phyloP scores from a whole-genome alignment of 37 sponge, comb jelly and placozoan genomes.

The Mnemiopsis leidyi region DNA sequence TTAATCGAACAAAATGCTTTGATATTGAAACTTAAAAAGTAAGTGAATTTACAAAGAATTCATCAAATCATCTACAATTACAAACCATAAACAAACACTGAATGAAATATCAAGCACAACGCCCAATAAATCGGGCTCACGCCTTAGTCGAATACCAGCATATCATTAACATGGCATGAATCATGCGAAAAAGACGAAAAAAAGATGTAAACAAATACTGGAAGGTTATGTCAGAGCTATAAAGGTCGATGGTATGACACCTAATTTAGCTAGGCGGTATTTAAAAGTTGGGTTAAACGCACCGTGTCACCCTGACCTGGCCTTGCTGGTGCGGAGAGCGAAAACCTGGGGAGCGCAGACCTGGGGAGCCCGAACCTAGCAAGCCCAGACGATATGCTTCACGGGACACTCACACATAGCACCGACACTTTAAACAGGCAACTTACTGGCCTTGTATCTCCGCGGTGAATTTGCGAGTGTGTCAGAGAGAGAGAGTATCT shows the following conservation, averaged over 20 bases:
- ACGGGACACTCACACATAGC: neutral
- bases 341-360: neutral
- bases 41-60: neutral
- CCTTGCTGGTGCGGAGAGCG: no score
- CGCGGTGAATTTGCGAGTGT: no score
- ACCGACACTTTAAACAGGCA: neutral
- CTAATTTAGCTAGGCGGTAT: neutral
- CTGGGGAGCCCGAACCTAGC: neutral
- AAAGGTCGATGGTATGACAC: neutral
- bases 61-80: neutral
- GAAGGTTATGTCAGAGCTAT: neutral
- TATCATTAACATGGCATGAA: neutral
- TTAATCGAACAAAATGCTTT: neutral
- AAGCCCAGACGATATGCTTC: neutral
- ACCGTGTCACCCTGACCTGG: neutral
- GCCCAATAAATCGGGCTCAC: neutral
- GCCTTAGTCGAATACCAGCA: neutral
- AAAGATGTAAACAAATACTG: neutral
- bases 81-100: neutral
- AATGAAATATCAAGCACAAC: neutral
- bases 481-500: no score
- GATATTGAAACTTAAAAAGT: neutral
- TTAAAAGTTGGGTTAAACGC: neutral
- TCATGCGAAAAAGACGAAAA: neutral
- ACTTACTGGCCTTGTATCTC: neutral